Evolutionary conservation across 2,797 vertebrate genomes (phyloP).

Genomic region (Manis javanica): DNA sequence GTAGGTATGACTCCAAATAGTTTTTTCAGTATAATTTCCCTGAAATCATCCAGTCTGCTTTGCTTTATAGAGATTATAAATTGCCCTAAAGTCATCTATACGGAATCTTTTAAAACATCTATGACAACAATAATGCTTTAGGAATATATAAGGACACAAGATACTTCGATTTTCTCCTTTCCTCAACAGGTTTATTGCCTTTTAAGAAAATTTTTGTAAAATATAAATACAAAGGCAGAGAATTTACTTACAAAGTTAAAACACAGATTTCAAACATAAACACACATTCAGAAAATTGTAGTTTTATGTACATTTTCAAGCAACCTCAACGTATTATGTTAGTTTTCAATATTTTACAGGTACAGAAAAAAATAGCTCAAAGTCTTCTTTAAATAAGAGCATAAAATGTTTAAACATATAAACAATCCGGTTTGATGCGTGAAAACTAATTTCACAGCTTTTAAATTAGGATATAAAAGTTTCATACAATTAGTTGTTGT

Average conservation of each 20-base stretch:
- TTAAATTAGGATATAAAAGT: slow-evolving; percentile 93
- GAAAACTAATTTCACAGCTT: slow-evolving; percentile 91
- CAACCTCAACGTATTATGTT: slow-evolving; percentile 93
- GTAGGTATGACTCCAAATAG: not conserved
- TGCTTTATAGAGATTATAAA: not conserved
- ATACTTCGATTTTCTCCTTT: slow-evolving; percentile 84
- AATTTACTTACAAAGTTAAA: slow-evolving; percentile 99
- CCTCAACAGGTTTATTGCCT: slow-evolving; percentile 94
- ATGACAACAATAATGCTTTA: not conserved
- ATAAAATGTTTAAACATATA: slow-evolving; percentile 92
- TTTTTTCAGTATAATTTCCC: not conserved
- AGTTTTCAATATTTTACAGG: slow-evolving; percentile 96
- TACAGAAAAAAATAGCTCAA: slow-evolving; percentile 95
- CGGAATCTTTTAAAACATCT: not conserved
- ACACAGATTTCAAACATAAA: slow-evolving; percentile 96
- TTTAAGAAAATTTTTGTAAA: slow-evolving; percentile 99
- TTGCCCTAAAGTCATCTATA: slow-evolving; percentile 24
- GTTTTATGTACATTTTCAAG: slow-evolving; percentile 96
- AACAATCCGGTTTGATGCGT: slow-evolving; percentile 91
- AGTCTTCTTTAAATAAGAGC: slow-evolving; percentile 96
- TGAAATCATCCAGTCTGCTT: not conserved
- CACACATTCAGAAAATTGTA: slow-evolving; percentile 96
- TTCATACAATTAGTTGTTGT: slow-evolving; percentile 90
- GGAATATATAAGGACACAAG: slow-evolving; percentile 60
- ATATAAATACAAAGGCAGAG: slow-evolving; percentile 99